Evolutionary conservation across 2,113 vertebrate species (phyloP).

Genomic region (Cinclus mexicanus): DNA sequence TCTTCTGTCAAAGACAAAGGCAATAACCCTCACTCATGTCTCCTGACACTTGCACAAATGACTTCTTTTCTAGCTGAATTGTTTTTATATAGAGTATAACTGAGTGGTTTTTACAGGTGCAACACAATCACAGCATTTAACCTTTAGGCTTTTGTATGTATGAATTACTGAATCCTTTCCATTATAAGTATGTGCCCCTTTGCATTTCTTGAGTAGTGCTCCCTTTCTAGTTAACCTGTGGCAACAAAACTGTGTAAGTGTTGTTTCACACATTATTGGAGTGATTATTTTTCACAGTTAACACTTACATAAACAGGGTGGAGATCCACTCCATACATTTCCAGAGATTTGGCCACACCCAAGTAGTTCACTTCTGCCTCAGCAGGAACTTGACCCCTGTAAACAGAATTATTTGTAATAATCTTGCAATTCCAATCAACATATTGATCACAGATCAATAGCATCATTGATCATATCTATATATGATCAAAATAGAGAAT

Average conservation of each 20-base stretch:
- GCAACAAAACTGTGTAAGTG: not conserved
- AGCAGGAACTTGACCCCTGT: conserved; percentile 83
- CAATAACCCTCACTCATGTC: not conserved
- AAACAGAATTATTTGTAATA: conserved; percentile 37
- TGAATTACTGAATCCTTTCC: not conserved
- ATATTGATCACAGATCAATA: too few relatives aligned
- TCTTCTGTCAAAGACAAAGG: not conserved
- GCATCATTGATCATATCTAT: too few relatives aligned
- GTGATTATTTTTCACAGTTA: not conserved
- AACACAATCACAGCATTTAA: conserved; percentile 48
- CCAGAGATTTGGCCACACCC: conserved; percentile 84
- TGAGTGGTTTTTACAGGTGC: conserved; percentile 1
- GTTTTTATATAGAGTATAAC: conserved; percentile 5
- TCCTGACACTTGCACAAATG: not conserved
- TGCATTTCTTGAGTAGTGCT: not conserved
- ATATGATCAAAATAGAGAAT: not conserved
- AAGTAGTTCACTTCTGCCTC: conserved; percentile 88
- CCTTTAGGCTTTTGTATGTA: not conserved
- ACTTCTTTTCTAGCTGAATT: not conserved
- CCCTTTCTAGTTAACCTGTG: not conserved
- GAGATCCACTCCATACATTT: conserved; percentile 94
- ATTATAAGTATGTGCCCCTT: not conserved
- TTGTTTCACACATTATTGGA: not conserved
- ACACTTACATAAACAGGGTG: conserved; percentile 89
- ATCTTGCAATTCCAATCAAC: not conserved